These are phyloP conservation scores for Lichenostomus cassidix DNA, from an alignment of 2,113 vertebrate genomes.

Conservation along the genomic window DNA sequence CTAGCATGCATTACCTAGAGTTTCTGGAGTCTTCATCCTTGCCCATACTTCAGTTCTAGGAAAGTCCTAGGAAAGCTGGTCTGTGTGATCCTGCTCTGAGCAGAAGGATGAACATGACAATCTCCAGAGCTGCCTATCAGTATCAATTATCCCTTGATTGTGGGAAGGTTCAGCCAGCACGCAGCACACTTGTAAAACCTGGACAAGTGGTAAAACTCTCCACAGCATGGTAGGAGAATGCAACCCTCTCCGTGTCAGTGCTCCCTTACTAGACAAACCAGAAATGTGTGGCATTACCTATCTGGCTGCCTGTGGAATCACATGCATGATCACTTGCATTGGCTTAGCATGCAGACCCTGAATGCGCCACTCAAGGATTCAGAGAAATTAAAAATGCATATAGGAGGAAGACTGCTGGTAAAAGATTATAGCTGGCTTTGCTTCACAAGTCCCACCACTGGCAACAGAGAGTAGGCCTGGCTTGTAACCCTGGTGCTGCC, in stretches of 20 bases:
- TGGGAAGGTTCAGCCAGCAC: background rate
- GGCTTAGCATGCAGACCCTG: background rate
- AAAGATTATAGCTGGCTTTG: background rate
- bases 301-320: background rate
- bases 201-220: background rate
- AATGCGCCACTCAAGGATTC: background rate
- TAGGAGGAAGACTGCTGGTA: background rate
- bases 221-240: background rate
- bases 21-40: background rate
- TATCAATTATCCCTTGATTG: background rate
- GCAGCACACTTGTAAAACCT: background rate
- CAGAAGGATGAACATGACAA: background rate
- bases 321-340: background rate
- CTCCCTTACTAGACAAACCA: background rate
- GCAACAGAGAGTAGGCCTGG: background rate
- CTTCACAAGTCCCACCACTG: background rate
- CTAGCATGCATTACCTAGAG: background rate
- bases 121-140: background rate
- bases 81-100: background rate
- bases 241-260: fast-evolving
- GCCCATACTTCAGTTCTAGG: background rate
- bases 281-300: background rate
- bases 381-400: background rate
- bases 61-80: background rate
- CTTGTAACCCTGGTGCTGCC: background rate